Conservation (phyloP, 2,888 invertebrate genomes). For the Epinotia ramella region DNA sequence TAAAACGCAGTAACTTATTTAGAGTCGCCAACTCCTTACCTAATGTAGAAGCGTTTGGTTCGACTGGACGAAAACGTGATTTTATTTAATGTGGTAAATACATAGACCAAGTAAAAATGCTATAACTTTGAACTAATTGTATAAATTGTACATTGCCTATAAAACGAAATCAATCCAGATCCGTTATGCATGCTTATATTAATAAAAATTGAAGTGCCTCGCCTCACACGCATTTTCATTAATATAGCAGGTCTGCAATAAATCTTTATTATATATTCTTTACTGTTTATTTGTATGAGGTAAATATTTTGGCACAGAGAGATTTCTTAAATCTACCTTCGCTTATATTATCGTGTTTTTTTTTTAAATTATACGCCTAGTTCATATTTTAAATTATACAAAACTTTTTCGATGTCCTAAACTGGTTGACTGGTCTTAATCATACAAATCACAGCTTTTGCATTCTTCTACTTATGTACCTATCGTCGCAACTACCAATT, state of each 20-base stretch:
- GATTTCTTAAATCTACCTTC: constrained; percentile 85
- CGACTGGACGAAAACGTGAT: constrained; percentile 45
- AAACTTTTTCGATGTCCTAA: constrained; percentile 85
- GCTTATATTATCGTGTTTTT: constrained; percentile 71
- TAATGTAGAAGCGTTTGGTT: constrained; percentile 37
- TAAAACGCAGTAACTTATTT: constrained; percentile 43
- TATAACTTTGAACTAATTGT: constrained; percentile 42
- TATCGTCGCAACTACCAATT: constrained; percentile 80
- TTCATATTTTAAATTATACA: constrained; percentile 77
- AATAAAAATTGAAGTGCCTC: constrained; percentile 6
- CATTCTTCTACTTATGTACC: constrained; percentile 78
- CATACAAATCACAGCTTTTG: constrained; percentile 84
- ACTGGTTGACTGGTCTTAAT: constrained; percentile 85
- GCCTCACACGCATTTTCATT: constrained; percentile 3
- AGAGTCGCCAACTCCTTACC: constrained; percentile 41
- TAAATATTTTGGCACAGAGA: constrained; percentile 93
- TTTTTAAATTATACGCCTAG: constrained; percentile 72
- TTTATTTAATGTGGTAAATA: constrained; percentile 40
- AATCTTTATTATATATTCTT: constrained; percentile 81
- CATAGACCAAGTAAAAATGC: constrained; percentile 41
- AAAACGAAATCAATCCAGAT: constrained; percentile 67
- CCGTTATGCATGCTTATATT: constrained; percentile 13
- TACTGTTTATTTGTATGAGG: constrained; percentile 87
- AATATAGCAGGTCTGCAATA: constrained; percentile 60
- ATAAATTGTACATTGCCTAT: constrained; percentile 47